A percentile compares a stretch with the other conserved stretches of the same genome.
phyloP scores from a whole-genome alignment of 2,797 vertebrate genomes.

The Gallirallus australis region DNA sequence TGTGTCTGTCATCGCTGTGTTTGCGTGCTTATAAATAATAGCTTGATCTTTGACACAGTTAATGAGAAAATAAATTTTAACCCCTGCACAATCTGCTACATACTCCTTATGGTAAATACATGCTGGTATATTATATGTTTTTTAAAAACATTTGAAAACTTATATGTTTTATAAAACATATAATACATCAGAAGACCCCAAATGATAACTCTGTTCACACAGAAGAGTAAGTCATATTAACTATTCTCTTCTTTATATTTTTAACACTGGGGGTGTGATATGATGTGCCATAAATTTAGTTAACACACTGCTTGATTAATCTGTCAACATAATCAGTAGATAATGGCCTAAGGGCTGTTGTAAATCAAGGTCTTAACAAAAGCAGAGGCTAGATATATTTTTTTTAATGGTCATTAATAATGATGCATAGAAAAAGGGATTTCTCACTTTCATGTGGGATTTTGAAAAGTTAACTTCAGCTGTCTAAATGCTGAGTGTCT shows the following conservation, averaged over 20 bases:
- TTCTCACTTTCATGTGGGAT: not conserved
- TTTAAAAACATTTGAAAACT: not conserved
- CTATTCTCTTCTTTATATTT: not conserved
- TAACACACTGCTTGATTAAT: not conserved
- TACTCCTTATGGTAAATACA: not conserved
- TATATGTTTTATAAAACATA: not conserved
- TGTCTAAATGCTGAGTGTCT: not conserved
- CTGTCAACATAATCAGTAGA: not conserved
- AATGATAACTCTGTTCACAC: not conserved
- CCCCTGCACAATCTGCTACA: not conserved
- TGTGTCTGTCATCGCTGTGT: not conserved
- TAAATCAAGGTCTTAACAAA: slow-evolving; percentile 29
- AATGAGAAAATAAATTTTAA: not conserved
- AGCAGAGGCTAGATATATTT: not conserved
- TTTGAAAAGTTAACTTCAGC: not conserved
- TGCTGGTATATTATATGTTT: not conserved
- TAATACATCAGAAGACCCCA: not conserved
- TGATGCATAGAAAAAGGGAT: not conserved
- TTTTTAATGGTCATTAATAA: not conserved
- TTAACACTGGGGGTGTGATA: not conserved
- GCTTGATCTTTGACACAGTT: not conserved
- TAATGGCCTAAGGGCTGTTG: not conserved
- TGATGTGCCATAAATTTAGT: not conserved
- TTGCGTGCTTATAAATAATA: not conserved
- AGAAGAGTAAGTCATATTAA: not conserved